phyloP scores from a whole-genome alignment of 2,888 invertebrate genomes.

The Nomada goodeniana region DNA sequence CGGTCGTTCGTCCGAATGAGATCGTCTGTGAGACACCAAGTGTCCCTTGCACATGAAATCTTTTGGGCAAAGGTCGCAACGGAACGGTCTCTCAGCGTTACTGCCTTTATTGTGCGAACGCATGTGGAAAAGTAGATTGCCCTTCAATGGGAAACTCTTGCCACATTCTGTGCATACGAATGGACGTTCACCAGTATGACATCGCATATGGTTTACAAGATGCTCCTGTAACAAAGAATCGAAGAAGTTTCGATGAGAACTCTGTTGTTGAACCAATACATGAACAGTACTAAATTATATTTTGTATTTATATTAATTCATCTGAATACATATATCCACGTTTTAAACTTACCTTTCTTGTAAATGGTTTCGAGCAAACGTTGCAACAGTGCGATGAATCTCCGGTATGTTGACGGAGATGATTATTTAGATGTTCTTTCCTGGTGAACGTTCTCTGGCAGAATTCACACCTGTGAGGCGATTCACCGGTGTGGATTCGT shows the following conservation, averaged over 20 bases:
- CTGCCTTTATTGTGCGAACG: conserved; percentile 92
- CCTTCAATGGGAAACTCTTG: conserved; percentile 94
- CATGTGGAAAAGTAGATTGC: conserved; percentile 93
- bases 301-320: not conserved
- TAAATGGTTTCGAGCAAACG: conserved; percentile 90
- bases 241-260: not conserved
- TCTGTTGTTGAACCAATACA: not conserved
- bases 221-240: conserved; percentile 85
- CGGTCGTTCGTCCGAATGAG: conserved; percentile 89
- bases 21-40: conserved; percentile 92
- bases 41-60: conserved; percentile 96
- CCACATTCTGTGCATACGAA: conserved; percentile 94
- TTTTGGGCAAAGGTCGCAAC: conserved; percentile 93
- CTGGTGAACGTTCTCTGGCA: conserved; percentile 90
- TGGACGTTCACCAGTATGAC: conserved; percentile 92
- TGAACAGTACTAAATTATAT: not conserved
- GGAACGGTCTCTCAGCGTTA: conserved; percentile 88
- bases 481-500: conserved; percentile 87
- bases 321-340: no score
- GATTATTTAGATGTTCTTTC: conserved; percentile 90
- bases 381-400: conserved; percentile 90
- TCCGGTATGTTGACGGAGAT: conserved; percentile 90
- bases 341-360: conserved; percentile 85
- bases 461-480: conserved; percentile 89
- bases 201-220: conserved; percentile 91